phyloP scores from a whole-genome alignment of 2,888 invertebrate species.

The Rugalucina vietnamica region DNA sequence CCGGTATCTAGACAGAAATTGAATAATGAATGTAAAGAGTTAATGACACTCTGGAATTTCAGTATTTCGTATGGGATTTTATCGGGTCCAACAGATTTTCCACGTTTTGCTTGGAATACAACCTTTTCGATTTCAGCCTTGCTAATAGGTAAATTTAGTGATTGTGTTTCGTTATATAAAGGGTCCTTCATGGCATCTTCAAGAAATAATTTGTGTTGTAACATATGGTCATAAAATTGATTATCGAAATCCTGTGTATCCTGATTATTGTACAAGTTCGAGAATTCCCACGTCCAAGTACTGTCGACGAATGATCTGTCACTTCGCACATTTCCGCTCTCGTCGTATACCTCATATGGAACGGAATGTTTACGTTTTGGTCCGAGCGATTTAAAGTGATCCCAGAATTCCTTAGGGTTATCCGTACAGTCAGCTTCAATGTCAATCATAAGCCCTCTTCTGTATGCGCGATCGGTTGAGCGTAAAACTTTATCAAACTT shows the following conservation, averaged over 20 bases:
- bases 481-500: background rate
- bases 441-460: background rate
- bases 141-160: background rate
- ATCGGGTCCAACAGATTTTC: background rate
- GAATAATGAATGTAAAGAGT: background rate
- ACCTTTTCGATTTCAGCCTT: background rate
- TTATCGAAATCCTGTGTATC: background rate
- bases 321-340: background rate
- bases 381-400: slow-evolving; percentile 16
- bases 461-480: background rate
- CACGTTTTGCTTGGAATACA: background rate
- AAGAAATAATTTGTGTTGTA: background rate
- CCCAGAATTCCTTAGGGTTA: slow-evolving; percentile 28
- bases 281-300: background rate
- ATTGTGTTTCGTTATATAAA: background rate
- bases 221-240: background rate
- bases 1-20: background rate
- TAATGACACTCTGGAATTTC: slow-evolving; percentile 8
- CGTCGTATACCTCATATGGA: slow-evolving; percentile 20
- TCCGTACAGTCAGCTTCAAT: slow-evolving; percentile 21
- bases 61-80: slow-evolving; percentile 11
- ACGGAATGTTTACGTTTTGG: slow-evolving; percentile 11
- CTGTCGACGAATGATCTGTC: background rate
- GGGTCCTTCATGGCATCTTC: slow-evolving; percentile 10
- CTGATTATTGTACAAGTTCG: background rate